A percentile compares a stretch with the other conserved stretches of the same genome.
These are phyloP conservation scores for Symphodus melops DNA, from an alignment of 2,113 vertebrate species.

Conservation along the genomic window DNA sequence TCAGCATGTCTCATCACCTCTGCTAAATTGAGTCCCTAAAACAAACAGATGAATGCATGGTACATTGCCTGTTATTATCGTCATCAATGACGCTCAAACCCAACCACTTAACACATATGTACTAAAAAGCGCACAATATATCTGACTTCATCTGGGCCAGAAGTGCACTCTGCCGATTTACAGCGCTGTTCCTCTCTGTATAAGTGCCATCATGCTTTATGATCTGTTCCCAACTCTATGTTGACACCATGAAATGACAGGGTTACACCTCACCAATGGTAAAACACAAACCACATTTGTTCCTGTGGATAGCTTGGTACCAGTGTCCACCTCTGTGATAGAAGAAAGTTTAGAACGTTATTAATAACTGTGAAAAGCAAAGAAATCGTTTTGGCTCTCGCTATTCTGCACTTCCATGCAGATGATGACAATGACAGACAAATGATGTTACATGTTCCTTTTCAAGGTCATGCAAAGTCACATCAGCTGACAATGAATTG, in stretches of 20 bases:
- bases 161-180: constrained; percentile 71
- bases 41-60: constrained; percentile 69
- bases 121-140: constrained; percentile 66
- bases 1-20: constrained; percentile 41
- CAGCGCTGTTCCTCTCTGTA: constrained; percentile 56
- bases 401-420: background rate
- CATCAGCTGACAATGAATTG: constrained; percentile 6
- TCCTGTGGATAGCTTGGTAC: constrained; percentile 6
- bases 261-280: constrained; percentile 51
- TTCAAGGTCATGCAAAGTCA: constrained; percentile 28
- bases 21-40: constrained; percentile 64
- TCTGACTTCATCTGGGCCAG: constrained; percentile 64
- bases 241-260: constrained; percentile 77
- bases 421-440: background rate
- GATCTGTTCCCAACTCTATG: constrained; percentile 72
- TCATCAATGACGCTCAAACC: constrained; percentile 57
- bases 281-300: constrained; percentile 48
- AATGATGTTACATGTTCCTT: constrained; percentile 7
- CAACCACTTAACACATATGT: constrained; percentile 63
- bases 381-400: background rate
- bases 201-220: constrained; percentile 76
- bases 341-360: background rate
- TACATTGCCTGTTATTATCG: constrained; percentile 69
- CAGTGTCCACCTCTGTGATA: background rate
- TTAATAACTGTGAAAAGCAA: constrained; percentile 2